A percentile compares a stretch with the other conserved stretches of the same genome.
These are phyloP conservation scores for Grammomys surdaster DNA, from an alignment of 2,113 vertebrate species.

Conservation along the genomic window DNA sequence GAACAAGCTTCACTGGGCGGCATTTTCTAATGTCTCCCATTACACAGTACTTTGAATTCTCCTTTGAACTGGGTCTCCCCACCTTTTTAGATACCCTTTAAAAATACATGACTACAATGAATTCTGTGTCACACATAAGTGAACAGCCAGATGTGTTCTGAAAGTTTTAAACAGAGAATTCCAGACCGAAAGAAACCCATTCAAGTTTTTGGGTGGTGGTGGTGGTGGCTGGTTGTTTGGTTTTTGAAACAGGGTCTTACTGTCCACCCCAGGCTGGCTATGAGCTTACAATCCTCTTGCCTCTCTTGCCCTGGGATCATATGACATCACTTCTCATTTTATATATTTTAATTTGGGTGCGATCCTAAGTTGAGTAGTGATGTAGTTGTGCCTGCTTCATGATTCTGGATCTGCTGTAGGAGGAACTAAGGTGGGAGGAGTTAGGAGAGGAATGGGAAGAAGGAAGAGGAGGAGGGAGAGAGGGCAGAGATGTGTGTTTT, in stretches of 20 bases:
- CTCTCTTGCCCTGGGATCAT: background rate
- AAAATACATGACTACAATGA: background rate
- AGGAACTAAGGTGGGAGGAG: no score
- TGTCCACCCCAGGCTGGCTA: background rate
- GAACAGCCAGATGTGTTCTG: background rate
- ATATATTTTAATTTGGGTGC: background rate
- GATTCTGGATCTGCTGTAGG: no score
- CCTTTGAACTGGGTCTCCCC: background rate
- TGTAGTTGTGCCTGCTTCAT: no score
- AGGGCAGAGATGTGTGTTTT: background rate
- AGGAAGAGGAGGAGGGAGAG: no score
- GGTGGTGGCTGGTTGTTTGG: background rate
- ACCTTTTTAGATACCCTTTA: no score
- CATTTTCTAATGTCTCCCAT: no score
- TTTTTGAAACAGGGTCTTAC: background rate
- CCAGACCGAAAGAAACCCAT: background rate
- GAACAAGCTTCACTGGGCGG: no score
- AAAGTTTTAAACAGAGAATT: background rate
- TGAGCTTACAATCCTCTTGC: background rate
- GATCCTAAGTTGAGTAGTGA: no score
- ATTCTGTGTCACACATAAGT: background rate
- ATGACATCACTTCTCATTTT: background rate
- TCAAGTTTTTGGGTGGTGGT: background rate
- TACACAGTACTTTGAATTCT: background rate
- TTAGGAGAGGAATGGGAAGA: no score